Conservation (phyloP, 2,888 invertebrate species). For the Noctua comes region DNA sequence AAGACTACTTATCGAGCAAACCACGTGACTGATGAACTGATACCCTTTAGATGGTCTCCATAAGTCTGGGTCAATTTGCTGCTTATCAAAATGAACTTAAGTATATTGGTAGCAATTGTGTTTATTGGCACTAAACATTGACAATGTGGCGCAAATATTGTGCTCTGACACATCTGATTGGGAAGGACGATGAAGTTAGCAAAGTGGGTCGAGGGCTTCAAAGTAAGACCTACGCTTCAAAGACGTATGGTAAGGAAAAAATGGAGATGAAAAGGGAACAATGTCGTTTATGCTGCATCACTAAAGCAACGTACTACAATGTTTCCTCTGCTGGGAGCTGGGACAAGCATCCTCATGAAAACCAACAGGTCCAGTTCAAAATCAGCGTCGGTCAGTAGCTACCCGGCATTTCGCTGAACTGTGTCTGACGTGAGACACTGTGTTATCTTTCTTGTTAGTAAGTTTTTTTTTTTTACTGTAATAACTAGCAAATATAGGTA, state of each 20-base stretch:
- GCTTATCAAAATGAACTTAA: slow-evolving; percentile 23
- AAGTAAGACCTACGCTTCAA: neutral
- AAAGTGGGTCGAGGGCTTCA: neutral
- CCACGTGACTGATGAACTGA: slow-evolving; percentile 5
- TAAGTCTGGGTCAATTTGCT: slow-evolving; percentile 31
- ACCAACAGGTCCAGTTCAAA: too few species aligned
- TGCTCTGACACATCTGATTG: neutral
- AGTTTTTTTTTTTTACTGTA: too few species aligned
- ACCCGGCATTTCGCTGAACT: too few species aligned
- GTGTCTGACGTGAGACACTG: too few species aligned
- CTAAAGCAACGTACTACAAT: too few species aligned
- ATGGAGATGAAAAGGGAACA: too few species aligned
- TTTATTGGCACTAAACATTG: slow-evolving; percentile 22
- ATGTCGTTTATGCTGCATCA: too few species aligned
- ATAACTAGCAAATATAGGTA: slow-evolving; percentile 47
- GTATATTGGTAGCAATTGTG: slow-evolving; percentile 39
- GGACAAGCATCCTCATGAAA: too few species aligned
- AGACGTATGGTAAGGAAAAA: neutral
- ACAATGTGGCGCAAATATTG: slow-evolving; percentile 5
- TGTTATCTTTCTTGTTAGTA: too few species aligned
- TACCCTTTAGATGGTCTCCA: neutral
- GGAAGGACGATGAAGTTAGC: neutral
- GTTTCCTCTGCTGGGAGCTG: too few species aligned
- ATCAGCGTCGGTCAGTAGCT: too few species aligned
- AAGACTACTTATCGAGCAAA: neutral